Percentiles rank a stretch among this genome's conserved stretches.
Conservation (phyloP, 2,113 vertebrate genomes). For the Xiphias gladius region DNA sequence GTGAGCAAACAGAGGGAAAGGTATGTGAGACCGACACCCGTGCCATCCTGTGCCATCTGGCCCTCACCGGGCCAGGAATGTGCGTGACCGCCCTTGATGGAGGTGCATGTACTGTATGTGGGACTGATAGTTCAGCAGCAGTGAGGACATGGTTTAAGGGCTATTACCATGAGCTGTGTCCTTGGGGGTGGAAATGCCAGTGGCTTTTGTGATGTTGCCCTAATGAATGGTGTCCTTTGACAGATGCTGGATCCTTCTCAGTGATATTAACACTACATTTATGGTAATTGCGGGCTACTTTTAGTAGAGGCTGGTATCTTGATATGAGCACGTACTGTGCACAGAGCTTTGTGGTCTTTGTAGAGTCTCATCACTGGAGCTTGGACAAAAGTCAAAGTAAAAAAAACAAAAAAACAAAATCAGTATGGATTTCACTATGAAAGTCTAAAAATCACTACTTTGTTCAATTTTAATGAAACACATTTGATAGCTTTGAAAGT, state of each 20-base stretch:
- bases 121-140: conserved; percentile 29
- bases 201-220: conserved; percentile 23
- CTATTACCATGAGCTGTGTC: conserved; percentile 36
- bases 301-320: conserved; percentile 7
- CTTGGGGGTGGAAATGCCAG: conserved; percentile 44
- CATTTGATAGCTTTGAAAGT: background rate
- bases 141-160: conserved; percentile 41
- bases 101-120: conserved; percentile 29
- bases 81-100: conserved; percentile 32
- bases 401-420: background rate
- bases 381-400: background rate
- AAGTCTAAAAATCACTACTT: background rate
- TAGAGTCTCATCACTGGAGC: background rate
- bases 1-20: conserved; percentile 31
- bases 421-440: background rate
- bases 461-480: background rate
- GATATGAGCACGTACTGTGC: background rate
- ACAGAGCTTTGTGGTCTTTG: conserved; percentile 10
- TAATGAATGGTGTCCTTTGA: conserved; percentile 63
- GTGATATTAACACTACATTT: conserved; percentile 46
- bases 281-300: conserved; percentile 35
- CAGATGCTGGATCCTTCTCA: conserved; percentile 29
- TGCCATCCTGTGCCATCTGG: conserved; percentile 54
- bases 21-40: conserved; percentile 28
- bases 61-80: conserved; percentile 56